Base-by-base conservation (phyloP, 2,113 vertebrate species). In the Setophaga coronata region DNA sequence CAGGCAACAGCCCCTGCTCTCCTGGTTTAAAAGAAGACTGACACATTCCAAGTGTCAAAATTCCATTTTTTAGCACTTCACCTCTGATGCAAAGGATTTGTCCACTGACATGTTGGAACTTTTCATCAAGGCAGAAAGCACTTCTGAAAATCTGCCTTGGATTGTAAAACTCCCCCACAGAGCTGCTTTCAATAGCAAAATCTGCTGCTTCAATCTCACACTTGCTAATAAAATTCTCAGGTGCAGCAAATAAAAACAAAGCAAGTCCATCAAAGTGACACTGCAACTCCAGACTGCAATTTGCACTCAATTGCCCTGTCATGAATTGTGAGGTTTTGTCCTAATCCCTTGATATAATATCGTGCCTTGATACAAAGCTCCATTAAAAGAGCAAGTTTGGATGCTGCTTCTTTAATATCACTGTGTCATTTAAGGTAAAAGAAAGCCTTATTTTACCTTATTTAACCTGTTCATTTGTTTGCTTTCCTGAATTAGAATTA, bases 221-320 rank as follows among this genome's bases (percentile, higher is more conserved):
- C 61, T 91, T 69, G 54, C 70, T 69, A 77, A 70, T 82, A 94
- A 72, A 92, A 88, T 42, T 65, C 62, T 51, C 40, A 82, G 62
- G 74, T 50, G 73, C 25, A 50, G 66, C 62, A 92, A 78, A 95
- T 40, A 82, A 90, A 94, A 91, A 25, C 70, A 85, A 85, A 93
- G 64, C n/a, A 65, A 90, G 54, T 57, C 70, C 77, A 61, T 96
- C 94, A 86, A 82, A 86, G 54, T 82, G 92, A 86, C 58, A 54
- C 42, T 38, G 26, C 26, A 40, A 12, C 62, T 85, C 54, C 64
- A 89, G 58, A 12, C n/a, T 58, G 90, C 61, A 83, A 90, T 93
- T 91, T 95, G 77, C 62, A 74, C 50, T 51, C 38, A 26, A 77
- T 83, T 90, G 38, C 19, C 43, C 28, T 95, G 67, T 58, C 77